A percentile compares a stretch with the other conserved stretches of the same genome.
Conservation (phyloP, 2,888 invertebrate species). For the Isotomurus palustris region DNA sequence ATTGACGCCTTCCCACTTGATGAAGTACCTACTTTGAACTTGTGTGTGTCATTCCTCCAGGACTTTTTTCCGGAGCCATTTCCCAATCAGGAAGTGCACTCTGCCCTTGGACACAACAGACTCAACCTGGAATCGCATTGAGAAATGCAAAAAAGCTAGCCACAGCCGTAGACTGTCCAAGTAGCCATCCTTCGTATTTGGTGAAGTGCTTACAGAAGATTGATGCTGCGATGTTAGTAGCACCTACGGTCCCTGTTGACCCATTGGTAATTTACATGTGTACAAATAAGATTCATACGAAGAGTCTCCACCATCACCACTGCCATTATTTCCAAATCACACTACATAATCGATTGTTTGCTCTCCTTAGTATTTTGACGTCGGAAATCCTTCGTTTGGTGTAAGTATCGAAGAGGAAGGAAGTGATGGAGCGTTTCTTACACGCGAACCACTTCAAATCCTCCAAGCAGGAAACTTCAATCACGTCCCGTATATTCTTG, state of each 20-base stretch:
- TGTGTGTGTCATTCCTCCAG: not conserved
- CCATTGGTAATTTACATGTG: no score
- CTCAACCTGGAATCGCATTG: constrained; percentile 15
- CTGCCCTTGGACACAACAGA: constrained; percentile 23
- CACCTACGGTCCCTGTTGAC: not conserved
- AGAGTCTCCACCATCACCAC: no score
- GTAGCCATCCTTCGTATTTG: constrained; percentile 21
- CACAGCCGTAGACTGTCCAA: constrained; percentile 23
- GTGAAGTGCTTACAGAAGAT: constrained; percentile 25
- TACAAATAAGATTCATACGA: no score
- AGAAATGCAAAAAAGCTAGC: constrained; percentile 19
- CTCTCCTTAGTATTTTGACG: not conserved
- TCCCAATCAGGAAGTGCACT: constrained; percentile 21
- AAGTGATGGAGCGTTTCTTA: not conserved
- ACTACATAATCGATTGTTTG: not conserved
- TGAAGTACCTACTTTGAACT: no score
- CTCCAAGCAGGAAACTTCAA: not conserved
- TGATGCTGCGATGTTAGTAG: not conserved
- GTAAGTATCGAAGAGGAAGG: not conserved
- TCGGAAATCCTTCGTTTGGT: not conserved
- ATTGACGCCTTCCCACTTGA: no score
- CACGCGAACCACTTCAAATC: not conserved
- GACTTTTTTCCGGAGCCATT: constrained; percentile 14
- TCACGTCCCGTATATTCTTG: not conserved
- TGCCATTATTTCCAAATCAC: no score